Conservation (phyloP, 2,113 vertebrate species). For the Heptranchias perlo region DNA sequence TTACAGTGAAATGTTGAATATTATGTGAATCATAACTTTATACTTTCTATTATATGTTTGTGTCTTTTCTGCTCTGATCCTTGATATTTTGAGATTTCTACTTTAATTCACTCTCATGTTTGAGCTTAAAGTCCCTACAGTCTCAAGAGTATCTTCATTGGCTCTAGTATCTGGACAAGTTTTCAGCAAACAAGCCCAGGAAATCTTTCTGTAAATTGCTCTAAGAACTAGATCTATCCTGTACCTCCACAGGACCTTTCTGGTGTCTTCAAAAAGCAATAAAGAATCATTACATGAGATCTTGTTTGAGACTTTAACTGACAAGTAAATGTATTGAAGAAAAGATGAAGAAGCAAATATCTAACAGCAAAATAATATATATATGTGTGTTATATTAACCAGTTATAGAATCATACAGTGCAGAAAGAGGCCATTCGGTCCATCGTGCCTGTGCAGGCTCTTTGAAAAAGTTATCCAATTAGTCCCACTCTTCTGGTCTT, state of each 20-base stretch:
- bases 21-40: background rate
- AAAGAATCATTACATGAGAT: background rate
- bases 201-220: background rate
- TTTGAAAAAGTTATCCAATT: background rate
- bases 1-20: background rate
- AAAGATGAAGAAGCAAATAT: too few species aligned
- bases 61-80: background rate
- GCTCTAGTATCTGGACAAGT: background rate
- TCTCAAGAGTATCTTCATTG: background rate
- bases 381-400: too few species aligned
- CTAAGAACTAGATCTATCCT: background rate
- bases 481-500: too few species aligned
- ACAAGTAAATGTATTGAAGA: too few species aligned
- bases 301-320: too few species aligned
- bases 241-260: background rate
- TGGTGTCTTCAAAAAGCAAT: background rate
- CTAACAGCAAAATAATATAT: too few species aligned
- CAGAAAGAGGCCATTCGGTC: background rate
- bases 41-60: background rate
- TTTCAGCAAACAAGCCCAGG: background rate
- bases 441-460: background rate
- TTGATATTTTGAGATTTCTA: background rate
- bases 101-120: background rate
- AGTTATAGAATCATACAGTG: background rate
- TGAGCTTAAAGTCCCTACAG: background rate